A percentile compares a stretch with the other conserved stretches of the same genome.
phyloP scores from a whole-genome alignment of 2,113 vertebrate genomes.

The Stigmatopora nigra region DNA sequence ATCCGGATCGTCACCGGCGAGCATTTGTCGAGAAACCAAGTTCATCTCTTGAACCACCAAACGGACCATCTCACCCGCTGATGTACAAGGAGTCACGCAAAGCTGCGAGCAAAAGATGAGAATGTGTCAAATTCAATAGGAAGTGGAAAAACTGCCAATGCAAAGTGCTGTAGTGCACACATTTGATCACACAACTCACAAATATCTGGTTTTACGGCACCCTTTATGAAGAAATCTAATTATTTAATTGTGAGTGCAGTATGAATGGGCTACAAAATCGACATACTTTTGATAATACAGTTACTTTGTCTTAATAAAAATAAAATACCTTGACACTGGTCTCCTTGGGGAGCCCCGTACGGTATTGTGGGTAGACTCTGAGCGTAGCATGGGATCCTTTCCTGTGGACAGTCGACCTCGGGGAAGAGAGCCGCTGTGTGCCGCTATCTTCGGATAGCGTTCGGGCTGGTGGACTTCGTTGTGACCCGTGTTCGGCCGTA shows the following conservation, averaged over 20 bases:
- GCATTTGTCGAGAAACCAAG: conserved; percentile 54
- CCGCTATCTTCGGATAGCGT: conserved; percentile 75
- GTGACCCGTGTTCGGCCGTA: conserved; percentile 29
- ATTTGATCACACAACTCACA: no score
- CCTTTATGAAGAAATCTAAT: no score
- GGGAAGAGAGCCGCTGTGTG: conserved; percentile 67
- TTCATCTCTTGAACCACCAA: conserved; percentile 87
- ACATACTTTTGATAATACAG: background rate
- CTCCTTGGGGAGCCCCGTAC: conserved; percentile 81
- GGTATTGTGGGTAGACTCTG: conserved; percentile 79
- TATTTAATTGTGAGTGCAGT: no score
- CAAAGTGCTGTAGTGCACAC: no score
- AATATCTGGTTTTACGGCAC: no score
- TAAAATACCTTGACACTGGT: conserved; percentile 80
- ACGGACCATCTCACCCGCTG: conserved; percentile 77
- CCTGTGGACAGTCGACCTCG: conserved; percentile 50
- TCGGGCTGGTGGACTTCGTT: conserved; percentile 49
- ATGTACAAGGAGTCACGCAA: conserved; percentile 73
- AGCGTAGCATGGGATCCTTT: conserved; percentile 70
- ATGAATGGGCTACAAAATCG: no score
- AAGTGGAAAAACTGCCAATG: no score
- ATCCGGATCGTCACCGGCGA: conserved; percentile 46
- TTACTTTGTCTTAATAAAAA: background rate
- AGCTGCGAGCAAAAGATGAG: conserved; percentile 61
- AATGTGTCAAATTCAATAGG: background rate